Conservation (phyloP, 2,888 invertebrate species). For the Trichogramma dendrolimi region DNA sequence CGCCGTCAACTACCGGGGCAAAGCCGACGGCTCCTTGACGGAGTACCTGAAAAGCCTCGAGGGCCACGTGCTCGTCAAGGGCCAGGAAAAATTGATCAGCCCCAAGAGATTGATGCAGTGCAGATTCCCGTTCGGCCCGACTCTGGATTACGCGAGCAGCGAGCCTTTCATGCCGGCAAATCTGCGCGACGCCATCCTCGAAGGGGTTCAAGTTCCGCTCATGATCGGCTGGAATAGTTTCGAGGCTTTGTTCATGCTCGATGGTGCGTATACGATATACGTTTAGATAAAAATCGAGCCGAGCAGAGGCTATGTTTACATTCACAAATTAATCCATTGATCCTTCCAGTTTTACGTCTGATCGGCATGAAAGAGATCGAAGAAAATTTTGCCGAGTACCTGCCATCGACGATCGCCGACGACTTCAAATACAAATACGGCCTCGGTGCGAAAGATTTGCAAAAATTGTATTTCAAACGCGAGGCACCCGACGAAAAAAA, state of each 20-base stretch:
- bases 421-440: slow-evolving; percentile 13
- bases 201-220: slow-evolving; percentile 36
- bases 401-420: slow-evolving; percentile 19
- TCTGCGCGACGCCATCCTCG: slow-evolving; percentile 17
- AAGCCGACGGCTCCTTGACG: slow-evolving; percentile 32
- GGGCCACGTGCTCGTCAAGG: slow-evolving; percentile 26
- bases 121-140: slow-evolving; percentile 31
- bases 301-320: too few species aligned
- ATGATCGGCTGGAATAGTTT: slow-evolving; percentile 36
- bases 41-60: slow-evolving; percentile 38
- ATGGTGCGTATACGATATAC: slow-evolving; percentile 7
- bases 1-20: slow-evolving; percentile 26
- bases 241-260: slow-evolving; percentile 32
- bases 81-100: slow-evolving; percentile 21
- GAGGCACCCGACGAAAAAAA: slow-evolving; percentile 26
- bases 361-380: background rate
- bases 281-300: too few species aligned
- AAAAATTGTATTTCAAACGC: slow-evolving; percentile 35
- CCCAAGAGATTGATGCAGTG: slow-evolving; percentile 23
- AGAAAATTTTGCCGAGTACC: background rate
- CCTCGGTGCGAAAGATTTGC: slow-evolving; percentile 27
- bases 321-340: background rate
- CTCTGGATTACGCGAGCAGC: slow-evolving; percentile 33
- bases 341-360: background rate
- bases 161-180: slow-evolving; percentile 34